Evolutionary conservation across 1,140 invertebrate species (phyloP), one percentile per base, ranked within the genome.

Genomic region (Drosophila punjabiensis): DNA sequence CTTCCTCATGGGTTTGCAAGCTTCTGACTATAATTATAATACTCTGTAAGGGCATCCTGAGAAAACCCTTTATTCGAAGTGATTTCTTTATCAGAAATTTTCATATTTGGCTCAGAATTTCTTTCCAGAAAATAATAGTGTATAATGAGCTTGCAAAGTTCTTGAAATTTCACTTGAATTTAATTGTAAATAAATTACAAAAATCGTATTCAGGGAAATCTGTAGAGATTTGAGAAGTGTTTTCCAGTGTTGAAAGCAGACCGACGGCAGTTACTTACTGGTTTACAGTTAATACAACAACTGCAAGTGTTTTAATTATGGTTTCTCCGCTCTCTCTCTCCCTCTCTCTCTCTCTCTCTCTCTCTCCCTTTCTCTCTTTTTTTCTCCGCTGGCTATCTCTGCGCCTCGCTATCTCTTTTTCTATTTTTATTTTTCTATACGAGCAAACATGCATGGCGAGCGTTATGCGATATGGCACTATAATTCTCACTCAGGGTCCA

Each of bases 381-480:
- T 16, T 11, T 14, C n/a, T 11, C 30, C 39, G 18, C 37, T 6
- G 14, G 9, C 32, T 53, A 33, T 24, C 14, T 33, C 39, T 24
- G 18, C n/a, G 30, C 16, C 18, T 16, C 43, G 30, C 64, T 45
- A 24, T 67, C 18, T 35, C 39, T 18, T 32, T 39, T 60, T 73
- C 66, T 70, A 60, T 73, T 71, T 71, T 71, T 73, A 24, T 48
- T 50, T 73, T 10, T n/a, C 20, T 64, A 35, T 74, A 18, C 35
- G 45, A 53, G n/a, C 16, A 43, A 41, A 43, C 55, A 45, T 59
- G 41, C 35, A 61, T 41, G 43, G 41, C 30, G 47, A 47, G 30
- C 45, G 75, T 81, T 76, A 88, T 74, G 79, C 63, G 81, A 88
- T 81, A 68, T 84, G 78, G 79, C 85, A 89, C 81, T 79, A 89